Conservation (phyloP, 2,113 vertebrate genomes). For the Corythornis cristatus region DNA sequence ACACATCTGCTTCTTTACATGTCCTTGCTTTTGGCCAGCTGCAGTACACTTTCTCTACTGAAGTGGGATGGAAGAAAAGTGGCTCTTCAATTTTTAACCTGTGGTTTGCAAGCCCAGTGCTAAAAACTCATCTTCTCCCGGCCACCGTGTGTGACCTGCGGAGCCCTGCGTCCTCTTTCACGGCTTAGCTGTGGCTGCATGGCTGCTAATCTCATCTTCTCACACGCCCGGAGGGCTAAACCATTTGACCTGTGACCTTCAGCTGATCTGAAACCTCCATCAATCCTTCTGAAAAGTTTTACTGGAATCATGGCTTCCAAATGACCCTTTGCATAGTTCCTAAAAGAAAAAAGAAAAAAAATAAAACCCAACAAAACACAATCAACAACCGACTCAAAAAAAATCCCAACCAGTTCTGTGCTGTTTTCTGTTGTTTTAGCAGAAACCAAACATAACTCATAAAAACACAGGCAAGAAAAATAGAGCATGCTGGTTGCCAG, state of each 20-base stretch:
- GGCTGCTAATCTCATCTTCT: constrained; percentile 66
- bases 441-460: constrained; percentile 68
- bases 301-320: constrained; percentile 38
- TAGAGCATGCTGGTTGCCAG: constrained; percentile 44
- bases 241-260: constrained; percentile 49
- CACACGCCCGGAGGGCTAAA: neutral
- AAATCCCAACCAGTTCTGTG: neutral
- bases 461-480: constrained; percentile 66
- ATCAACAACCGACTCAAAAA: neutral
- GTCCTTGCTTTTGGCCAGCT: neutral
- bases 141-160: neutral
- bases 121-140: neutral
- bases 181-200: neutral
- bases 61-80: neutral
- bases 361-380: neutral
- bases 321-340: constrained; percentile 51
- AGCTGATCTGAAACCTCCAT: constrained; percentile 43
- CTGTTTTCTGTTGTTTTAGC: constrained; percentile 71
- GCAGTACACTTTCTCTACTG: neutral
- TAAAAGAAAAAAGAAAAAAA: constrained; percentile 18
- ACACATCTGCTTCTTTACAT: neutral
- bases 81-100: neutral
- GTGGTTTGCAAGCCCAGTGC: neutral
- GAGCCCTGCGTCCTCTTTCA: neutral
- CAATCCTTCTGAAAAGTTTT: constrained; percentile 47